phyloP scores from a whole-genome alignment of 2,797 vertebrate species.

The Distichodus sexfasciatus region DNA sequence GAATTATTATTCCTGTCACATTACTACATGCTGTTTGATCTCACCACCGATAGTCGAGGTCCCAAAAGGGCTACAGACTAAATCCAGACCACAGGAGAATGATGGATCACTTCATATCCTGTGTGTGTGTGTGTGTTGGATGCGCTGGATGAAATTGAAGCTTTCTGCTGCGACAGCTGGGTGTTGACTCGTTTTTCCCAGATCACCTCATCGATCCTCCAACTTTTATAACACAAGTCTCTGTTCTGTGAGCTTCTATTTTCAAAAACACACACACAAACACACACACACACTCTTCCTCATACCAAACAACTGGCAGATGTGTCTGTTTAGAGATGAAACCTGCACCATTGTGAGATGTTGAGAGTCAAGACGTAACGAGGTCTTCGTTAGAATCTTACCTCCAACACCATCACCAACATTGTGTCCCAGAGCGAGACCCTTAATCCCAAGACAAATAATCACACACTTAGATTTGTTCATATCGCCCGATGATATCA shows the following conservation, averaged over 20 bases:
- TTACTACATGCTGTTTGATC: too few species aligned
- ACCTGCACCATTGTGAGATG: background rate
- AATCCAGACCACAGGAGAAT: background rate
- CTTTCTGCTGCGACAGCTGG: background rate
- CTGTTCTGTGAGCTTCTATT: background rate
- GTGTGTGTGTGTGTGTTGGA: background rate
- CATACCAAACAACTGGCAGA: background rate
- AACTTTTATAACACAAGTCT: background rate
- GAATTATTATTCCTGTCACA: too few species aligned
- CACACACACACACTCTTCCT: background rate
- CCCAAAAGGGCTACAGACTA: too few species aligned
- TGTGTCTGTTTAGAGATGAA: background rate
- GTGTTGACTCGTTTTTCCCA: conserved; percentile 4
- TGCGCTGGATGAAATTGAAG: background rate
- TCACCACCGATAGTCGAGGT: too few species aligned
- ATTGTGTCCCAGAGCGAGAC: too few species aligned
- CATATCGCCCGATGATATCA: too few species aligned
- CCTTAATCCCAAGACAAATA: too few species aligned
- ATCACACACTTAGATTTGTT: too few species aligned
- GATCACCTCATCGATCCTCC: background rate
- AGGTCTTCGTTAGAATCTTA: too few species aligned
- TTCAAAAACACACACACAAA: background rate
- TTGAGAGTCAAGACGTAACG: too few species aligned
- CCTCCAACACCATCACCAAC: too few species aligned
- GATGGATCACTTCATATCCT: conserved; percentile 20